A percentile compares a stretch with the other conserved stretches of the same genome.
Evolutionary conservation across 2,797 vertebrate species (phyloP).

Genomic region (Macroramphosus scolopax): DNA sequence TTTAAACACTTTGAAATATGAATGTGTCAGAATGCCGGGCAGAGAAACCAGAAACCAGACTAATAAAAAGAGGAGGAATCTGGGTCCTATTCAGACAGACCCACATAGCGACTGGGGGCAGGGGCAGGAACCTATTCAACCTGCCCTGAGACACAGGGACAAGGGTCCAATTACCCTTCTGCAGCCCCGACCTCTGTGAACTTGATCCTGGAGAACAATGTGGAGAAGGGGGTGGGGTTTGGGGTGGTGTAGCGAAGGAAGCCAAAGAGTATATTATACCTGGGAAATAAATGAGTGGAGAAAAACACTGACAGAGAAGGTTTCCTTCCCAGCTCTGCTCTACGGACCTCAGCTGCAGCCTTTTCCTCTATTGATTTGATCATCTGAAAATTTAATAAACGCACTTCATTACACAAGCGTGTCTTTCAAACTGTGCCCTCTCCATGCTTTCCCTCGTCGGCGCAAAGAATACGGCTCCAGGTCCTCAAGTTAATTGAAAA

Average conservation of each 20-base stretch:
- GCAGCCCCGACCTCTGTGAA: conserved; percentile 56
- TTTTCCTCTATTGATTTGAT: conserved; percentile 11
- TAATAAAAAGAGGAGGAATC: conserved; percentile 66
- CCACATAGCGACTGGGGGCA: conserved; percentile 39
- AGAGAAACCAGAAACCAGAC: conserved; percentile 80
- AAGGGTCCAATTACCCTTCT: conserved; percentile 72
- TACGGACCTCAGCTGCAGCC: conserved; percentile 11
- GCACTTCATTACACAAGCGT: conserved; percentile 31
- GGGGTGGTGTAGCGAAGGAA: conserved; percentile 22
- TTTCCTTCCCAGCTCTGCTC: conserved; percentile 53
- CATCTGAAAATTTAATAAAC: conserved; percentile 36
- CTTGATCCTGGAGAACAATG: conserved; percentile 68
- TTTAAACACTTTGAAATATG: conserved; percentile 75
- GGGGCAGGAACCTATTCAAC: conserved; percentile 69
- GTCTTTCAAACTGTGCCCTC: conserved; percentile 27
- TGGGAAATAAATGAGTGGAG: conserved; percentile 58
- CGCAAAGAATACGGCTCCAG: conserved; percentile 34
- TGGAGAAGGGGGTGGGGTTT: conserved; percentile 20
- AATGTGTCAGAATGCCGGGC: conserved; percentile 66
- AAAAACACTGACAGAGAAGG: conserved; percentile 45
- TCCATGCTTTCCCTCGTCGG: conserved; percentile 18
- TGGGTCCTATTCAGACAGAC: conserved; percentile 66
- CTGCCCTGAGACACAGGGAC: conserved; percentile 65
- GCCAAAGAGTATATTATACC: conserved; percentile 60
- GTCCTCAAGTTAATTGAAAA: conserved; percentile 49